These are phyloP conservation scores for Melanostoma scalare DNA, from an alignment of 2,888 invertebrate genomes.

Conservation along the genomic window DNA sequence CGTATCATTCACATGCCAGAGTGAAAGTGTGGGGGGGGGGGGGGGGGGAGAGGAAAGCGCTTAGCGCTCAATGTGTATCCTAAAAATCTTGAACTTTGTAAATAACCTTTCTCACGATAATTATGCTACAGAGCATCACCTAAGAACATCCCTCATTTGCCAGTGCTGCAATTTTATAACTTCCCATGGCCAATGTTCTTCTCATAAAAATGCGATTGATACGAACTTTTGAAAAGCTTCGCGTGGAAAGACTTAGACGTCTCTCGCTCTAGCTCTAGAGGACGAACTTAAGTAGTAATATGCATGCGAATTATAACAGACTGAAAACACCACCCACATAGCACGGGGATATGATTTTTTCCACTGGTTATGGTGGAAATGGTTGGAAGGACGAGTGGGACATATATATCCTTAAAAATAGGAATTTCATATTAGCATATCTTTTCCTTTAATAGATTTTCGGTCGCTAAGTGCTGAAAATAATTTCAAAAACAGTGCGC, in stretches of 20 bases:
- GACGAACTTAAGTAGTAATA: slow-evolving; percentile 38
- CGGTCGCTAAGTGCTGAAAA: slow-evolving; percentile 22
- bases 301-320: slow-evolving; percentile 35
- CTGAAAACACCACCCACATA: slow-evolving; percentile 17
- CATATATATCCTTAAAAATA: slow-evolving; percentile 12
- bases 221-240: slow-evolving; percentile 21
- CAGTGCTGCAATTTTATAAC: slow-evolving; percentile 9
- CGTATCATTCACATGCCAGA: slow-evolving; percentile 48
- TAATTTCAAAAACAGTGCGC: slow-evolving; percentile 25
- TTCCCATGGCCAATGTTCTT: slow-evolving; percentile 48
- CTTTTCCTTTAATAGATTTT: slow-evolving; percentile 16
- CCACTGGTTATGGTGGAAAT: slow-evolving; percentile 6
- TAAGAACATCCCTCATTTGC: slow-evolving; percentile 37
- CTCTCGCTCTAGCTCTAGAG: slow-evolving; percentile 16
- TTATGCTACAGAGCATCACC: slow-evolving; percentile 51
- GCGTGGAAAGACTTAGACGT: slow-evolving; percentile 39
- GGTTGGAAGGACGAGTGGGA: not conserved
- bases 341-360: slow-evolving; percentile 28
- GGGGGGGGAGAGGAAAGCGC: not conserved
- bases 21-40: slow-evolving; percentile 7
- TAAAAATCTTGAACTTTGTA: slow-evolving; percentile 67
- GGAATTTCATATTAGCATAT: slow-evolving; percentile 17
- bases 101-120: slow-evolving; percentile 70
- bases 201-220: slow-evolving; percentile 9
- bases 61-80: slow-evolving; percentile 15